Conservation (phyloP, 2,888 invertebrate genomes). For the Nomada goodeniana region DNA sequence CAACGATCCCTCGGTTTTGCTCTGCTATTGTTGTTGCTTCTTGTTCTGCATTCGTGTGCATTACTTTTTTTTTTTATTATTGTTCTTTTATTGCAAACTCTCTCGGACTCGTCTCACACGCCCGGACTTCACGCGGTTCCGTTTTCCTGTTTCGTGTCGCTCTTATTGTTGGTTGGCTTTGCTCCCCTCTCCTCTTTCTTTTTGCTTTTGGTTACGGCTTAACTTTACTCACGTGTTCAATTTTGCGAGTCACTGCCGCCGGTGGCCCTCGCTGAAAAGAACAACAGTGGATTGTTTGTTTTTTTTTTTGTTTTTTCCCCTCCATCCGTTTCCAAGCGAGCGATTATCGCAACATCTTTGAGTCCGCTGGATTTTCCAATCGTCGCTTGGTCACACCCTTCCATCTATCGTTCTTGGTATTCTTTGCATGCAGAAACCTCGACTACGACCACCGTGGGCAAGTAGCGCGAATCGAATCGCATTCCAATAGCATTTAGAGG, state of each 20-base stretch:
- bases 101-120: background rate
- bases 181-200: conserved; percentile 12
- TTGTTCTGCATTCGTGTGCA: background rate
- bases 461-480: background rate
- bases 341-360: conserved; percentile 20
- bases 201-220: conserved; percentile 29
- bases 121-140: conserved; percentile 16
- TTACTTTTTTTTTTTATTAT: background rate
- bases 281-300: conserved; percentile 70
- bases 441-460: conserved; percentile 42
- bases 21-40: background rate
- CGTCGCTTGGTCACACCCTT: conserved; percentile 31
- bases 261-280: conserved; percentile 82
- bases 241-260: conserved; percentile 80
- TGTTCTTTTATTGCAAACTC: background rate
- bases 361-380: conserved; percentile 15
- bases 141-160: background rate
- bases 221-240: conserved; percentile 73
- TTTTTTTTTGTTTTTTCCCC: conserved; percentile 47
- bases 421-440: conserved; percentile 55
- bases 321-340: conserved; percentile 32
- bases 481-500: no score
- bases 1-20: background rate
- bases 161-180: conserved; percentile 28
- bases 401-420: conserved; percentile 6